phyloP scores from a whole-genome alignment of 1,140 invertebrate species.

The Lepidostoma basale region DNA sequence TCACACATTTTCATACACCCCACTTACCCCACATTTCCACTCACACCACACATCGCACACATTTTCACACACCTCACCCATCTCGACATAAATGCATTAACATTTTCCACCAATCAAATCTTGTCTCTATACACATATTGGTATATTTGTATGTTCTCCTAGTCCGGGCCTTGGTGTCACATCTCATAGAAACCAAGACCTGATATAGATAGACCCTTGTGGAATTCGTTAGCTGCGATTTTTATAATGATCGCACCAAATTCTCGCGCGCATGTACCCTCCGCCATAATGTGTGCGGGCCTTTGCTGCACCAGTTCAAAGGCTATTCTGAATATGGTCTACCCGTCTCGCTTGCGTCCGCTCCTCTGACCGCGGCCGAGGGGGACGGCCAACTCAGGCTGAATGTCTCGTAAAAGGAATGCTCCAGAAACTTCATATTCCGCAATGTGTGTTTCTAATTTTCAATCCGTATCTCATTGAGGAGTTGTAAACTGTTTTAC shows the following conservation, averaged over 20 bases:
- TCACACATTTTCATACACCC: too few relatives aligned
- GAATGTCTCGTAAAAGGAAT: conserved; percentile 2
- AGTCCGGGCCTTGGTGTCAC: too few relatives aligned
- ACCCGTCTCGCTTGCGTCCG: background rate
- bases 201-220: too few relatives aligned
- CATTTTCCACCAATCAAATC: too few relatives aligned
- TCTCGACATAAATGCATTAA: too few relatives aligned
- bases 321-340: background rate
- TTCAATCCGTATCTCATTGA: background rate
- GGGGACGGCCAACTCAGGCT: background rate
- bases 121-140: too few relatives aligned
- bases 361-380: background rate
- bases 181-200: too few relatives aligned
- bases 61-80: too few relatives aligned
- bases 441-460: conserved; percentile 23
- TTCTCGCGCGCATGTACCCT: conserved; percentile 17
- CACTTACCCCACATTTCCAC: too few relatives aligned
- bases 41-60: too few relatives aligned
- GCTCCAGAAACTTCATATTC: conserved; percentile 20
- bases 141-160: too few relatives aligned
- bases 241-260: conserved; percentile 25
- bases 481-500: conserved; percentile 6
- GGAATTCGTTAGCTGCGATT: conserved; percentile 6
- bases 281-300: background rate
- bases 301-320: conserved; percentile 17